phyloP scores from a whole-genome alignment of 2,888 invertebrate species.

The Lithosia quadra region DNA sequence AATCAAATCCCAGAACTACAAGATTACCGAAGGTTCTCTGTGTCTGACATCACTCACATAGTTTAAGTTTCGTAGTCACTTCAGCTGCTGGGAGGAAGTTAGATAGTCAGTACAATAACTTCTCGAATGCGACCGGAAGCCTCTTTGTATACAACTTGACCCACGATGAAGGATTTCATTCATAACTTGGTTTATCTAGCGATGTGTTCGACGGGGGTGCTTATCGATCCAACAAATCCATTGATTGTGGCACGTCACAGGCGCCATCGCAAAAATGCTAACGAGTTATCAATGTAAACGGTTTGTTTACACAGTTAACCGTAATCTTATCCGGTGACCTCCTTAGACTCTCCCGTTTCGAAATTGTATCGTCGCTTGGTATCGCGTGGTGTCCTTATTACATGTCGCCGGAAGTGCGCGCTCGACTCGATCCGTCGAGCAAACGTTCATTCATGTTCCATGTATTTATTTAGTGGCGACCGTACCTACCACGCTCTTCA shows the following conservation, averaged over 20 bases:
- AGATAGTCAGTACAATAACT: conserved; percentile 18
- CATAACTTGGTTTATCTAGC: conserved; percentile 39
- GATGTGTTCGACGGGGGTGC: conserved; percentile 52
- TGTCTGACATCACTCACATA: conserved; percentile 1
- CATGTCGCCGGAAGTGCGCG: conserved; percentile 80
- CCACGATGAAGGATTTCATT: conserved; percentile 47
- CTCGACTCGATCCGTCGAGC: conserved; percentile 67
- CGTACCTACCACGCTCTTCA: conserved; percentile 66
- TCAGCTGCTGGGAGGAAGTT: conserved; percentile 13
- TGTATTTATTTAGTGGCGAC: conserved; percentile 77
- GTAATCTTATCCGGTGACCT: conserved; percentile 87
- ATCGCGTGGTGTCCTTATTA: conserved; percentile 82
- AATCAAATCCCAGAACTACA: not conserved
- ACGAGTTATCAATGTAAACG: conserved; percentile 85
- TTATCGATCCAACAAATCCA: conserved; percentile 68
- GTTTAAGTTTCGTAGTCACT: conserved; percentile 10
- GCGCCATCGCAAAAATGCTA: conserved; percentile 83
- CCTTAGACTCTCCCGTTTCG: conserved; percentile 86
- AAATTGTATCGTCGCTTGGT: conserved; percentile 79
- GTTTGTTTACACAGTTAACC: conserved; percentile 85
- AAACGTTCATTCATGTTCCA: conserved; percentile 81
- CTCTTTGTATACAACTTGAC: conserved; percentile 37
- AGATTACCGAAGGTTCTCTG: not conserved
- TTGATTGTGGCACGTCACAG: conserved; percentile 73
- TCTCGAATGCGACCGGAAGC: conserved; percentile 38